Percentiles rank a stretch among this genome's conserved stretches.
phyloP scores from a whole-genome alignment of 2,888 invertebrate genomes.

The Lasioglossum vierecki region DNA sequence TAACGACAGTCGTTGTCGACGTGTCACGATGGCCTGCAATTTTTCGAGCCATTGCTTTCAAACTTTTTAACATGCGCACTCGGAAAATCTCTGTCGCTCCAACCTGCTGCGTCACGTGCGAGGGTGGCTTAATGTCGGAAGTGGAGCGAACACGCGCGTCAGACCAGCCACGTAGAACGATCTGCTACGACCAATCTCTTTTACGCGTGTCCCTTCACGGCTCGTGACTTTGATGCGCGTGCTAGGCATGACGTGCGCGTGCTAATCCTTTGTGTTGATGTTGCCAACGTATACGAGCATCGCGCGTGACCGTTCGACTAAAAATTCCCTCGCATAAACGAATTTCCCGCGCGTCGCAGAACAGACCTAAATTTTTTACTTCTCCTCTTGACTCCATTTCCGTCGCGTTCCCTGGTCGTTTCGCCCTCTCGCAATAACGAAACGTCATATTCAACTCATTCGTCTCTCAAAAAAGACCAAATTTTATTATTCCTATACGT shows the following conservation, averaged over 20 bases:
- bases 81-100: slow-evolving; percentile 3
- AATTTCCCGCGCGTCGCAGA: slow-evolving; percentile 20
- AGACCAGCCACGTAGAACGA: slow-evolving; percentile 73
- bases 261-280: slow-evolving; percentile 63
- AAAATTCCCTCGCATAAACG: slow-evolving; percentile 25
- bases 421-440: not conserved
- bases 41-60: slow-evolving; percentile 12
- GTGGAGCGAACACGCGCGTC: slow-evolving; percentile 79
- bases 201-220: slow-evolving; percentile 80
- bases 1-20: not conserved
- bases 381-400: not conserved
- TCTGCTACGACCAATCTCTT: slow-evolving; percentile 72
- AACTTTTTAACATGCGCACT: slow-evolving; percentile 11
- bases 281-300: slow-evolving; percentile 27
- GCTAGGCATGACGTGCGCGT: slow-evolving; percentile 73
- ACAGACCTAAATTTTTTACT: slow-evolving; percentile 2
- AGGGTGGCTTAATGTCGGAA: slow-evolving; percentile 82
- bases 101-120: slow-evolving; percentile 59
- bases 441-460: not conserved
- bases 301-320: slow-evolving; percentile 25
- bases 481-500: not conserved
- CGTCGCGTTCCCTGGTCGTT: not conserved
- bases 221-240: slow-evolving; percentile 78
- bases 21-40: not conserved
- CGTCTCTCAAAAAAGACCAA: not conserved